Evolutionary conservation across 1,140 invertebrate species (phyloP), one percentile per base, ranked within the genome.

Genomic region (Medauroidea extradentata): DNA sequence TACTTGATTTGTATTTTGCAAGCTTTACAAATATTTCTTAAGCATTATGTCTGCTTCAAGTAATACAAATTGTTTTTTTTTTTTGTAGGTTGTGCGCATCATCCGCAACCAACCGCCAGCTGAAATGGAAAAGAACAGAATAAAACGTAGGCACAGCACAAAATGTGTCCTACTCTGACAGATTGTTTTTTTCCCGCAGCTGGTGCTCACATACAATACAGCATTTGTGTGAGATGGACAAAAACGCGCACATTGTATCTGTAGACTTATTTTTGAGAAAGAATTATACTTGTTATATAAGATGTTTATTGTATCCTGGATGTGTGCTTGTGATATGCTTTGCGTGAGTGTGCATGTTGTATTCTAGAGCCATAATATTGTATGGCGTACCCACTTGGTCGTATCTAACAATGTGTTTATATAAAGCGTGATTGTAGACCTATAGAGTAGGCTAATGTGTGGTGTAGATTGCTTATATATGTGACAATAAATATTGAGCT

Each of bases 101-200:
- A 89, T 90, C 64, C 79, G 86, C 64, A 87, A 85, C 64, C 86
- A 89, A 64, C 86, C 86, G 39, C 85, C 85, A 39, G 80, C 81
- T 13, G 84, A 86, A 61, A 68, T 79, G 55, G 85, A 86, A 39
- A 88, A 87, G 65, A 81, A 80, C 63, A 75, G 81, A 7, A 77
- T 80, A 34, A 79, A 81, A 64, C 71, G 78, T 51, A 77, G 76
- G 56, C 73, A 76, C 57, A 73, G 78, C 39, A 73, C 71, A 27
- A 80, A 78, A 57, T 85, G 83, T 65, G 69, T 70, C 39, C 66
- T 83, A 63, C 75, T 83, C 57, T 84, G 78, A 81, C 64, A 64
- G 13, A 14, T 54, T 56, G 53, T 51, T 43, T 23, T n/a, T 52
- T 4, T 14, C 19, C 13, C 23, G n/a, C 16, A 39, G 13, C 23